Conservation (phyloP, 2,113 vertebrate genomes). For the Oreotrochilus melanogaster region DNA sequence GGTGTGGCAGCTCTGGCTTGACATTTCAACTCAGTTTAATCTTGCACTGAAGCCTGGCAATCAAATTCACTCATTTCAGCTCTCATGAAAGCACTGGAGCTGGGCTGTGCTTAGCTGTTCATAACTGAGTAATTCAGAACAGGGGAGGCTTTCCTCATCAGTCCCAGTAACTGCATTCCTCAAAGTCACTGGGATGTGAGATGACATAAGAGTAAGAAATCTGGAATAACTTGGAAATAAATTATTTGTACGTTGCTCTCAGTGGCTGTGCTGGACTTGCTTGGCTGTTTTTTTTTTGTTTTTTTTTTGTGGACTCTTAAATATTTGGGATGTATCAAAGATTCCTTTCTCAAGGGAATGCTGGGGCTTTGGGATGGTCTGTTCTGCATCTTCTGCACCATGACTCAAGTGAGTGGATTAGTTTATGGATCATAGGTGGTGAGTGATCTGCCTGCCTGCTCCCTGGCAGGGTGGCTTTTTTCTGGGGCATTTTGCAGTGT, state of each 20-base stretch:
- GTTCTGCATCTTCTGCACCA: not conserved
- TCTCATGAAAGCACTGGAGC: not conserved
- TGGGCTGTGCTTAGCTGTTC: not conserved
- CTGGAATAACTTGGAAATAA: not conserved
- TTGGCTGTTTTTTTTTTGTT: not conserved
- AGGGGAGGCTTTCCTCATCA: not conserved
- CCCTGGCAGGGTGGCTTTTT: not conserved
- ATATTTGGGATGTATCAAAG: not conserved
- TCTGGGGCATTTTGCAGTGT: not conserved
- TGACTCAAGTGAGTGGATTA: accelerated
- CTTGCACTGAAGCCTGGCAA: not conserved
- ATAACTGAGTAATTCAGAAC: not conserved
- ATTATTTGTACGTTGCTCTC: not conserved
- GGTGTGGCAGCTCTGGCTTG: not conserved
- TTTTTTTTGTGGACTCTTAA: not conserved
- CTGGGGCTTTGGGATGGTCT: not conserved
- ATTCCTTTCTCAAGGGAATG: not conserved
- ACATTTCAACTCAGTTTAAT: not conserved
- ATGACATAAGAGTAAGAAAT: not conserved
- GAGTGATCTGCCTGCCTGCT: not conserved
- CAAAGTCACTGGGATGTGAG: not conserved
- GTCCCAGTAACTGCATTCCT: not conserved
- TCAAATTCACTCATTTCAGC: not conserved
- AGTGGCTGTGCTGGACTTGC: not conserved
- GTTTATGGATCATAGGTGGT: not conserved